Base-by-base conservation (phyloP, 2,888 invertebrate genomes). In the Apamea sordens region DNA sequence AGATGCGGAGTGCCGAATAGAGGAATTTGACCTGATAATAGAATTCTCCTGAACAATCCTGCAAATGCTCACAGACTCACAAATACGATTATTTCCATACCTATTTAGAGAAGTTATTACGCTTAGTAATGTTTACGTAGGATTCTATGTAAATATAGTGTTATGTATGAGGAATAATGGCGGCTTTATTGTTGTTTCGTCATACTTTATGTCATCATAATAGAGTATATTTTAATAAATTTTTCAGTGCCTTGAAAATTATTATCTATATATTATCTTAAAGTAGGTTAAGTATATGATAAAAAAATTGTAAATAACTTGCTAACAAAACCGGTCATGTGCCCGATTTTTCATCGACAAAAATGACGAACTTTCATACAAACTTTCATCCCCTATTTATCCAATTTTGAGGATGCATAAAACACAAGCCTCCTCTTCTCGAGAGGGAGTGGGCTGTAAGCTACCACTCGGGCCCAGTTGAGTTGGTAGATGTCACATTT, bases 1-100 rank as follows among this genome's bases (percentile, higher is more conserved):
- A 76, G 24, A 76, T 13, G 3, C 53, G 44, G 2, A 70, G 44
- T 75, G 70, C 50, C 69, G 59, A 67, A 72, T 63, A 76, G 44
- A 73, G 76, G 77, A 77, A 80, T 83, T 76, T 76, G 71, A 84
- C 76, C 80, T 73, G 77, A 69, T 82, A 84, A 82, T 79, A 76
- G 69, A 82, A 77, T 85, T 81, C 73, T 67, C 13, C 7, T 67
- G 61, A 79, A 78, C 53, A 81, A 84, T 79, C 68, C 71, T 70
- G 68, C 72, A 77, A 74, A 76, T 77, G 65, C 72, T 85, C 13
- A 69, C 41, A 63, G 70, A 56, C 24, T 65, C 41, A n/a, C 53
- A 70, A 84, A 79, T 76, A 69, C 73, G 67, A 70, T 86, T 79
- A 86, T 87, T 84, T 81, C 67, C 81, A 88, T 86, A n/a, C n/a